Base-by-base conservation (phyloP, 2,113 vertebrate species). In the Gallinago jamesoni region DNA sequence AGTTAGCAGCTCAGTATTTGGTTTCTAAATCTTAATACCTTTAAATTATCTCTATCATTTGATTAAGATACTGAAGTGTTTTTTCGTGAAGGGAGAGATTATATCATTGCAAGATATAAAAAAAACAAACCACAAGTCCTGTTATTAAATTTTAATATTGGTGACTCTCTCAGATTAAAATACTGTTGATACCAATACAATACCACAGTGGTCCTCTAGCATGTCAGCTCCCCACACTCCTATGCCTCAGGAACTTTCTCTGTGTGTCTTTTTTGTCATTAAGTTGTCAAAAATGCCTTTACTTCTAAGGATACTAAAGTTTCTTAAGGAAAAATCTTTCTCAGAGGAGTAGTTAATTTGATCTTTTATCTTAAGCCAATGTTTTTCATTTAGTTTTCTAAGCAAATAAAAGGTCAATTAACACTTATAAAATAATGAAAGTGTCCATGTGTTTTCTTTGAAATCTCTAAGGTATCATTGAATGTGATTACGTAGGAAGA, bases 331-430 rank as follows among this genome's bases (percentile, higher is more conserved):
- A 96, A 91, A 94, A 35, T 48, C 20, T 63, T 95, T 86, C 83
- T 94, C 75, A 75, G 59, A 80, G 20, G 55, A 25, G 23, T 45
- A 90, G 52, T 88, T 88, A 88, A 90, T 80, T 72, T 48, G 8
- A 75, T 91, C 41, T 88, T 88, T 77, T 87, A 47, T 75, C 47
- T 84, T 81, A 90, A 83, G 16, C n/a, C 55, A 75, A 35, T 74
- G 27, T 25, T 90, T 94, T 87, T 93, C 3, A 78, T 88, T 74
- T 75, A 1, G 2, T 67, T 88, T 94, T 92, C 52, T 72, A 88
- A 92, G 64, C 22, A 90, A 94, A 66, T 72, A 67, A 59, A 93
- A 90, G 41, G 47, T 86, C 39, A 77, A 72, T 89, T 94, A 90
- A 90, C 43, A 75, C 30, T 69, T 70, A 35, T 14, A 75, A 80